Percentiles rank a stretch among this genome's conserved stretches.
These are phyloP conservation scores for Apodemia mormo DNA, from an alignment of 2,888 invertebrate species.

Conservation along the genomic window DNA sequence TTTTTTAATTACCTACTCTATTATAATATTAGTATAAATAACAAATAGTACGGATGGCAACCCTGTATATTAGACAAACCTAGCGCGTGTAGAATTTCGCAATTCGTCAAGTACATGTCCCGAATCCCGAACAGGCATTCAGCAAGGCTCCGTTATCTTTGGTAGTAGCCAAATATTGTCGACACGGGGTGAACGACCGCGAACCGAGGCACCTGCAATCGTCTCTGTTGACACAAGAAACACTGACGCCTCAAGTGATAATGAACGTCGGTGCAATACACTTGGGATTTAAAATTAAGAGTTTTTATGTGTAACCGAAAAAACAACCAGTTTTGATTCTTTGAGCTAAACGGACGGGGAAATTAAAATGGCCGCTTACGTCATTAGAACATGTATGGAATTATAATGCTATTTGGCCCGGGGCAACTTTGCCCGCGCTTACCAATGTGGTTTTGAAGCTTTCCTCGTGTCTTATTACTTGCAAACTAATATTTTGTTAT, in stretches of 20 bases:
- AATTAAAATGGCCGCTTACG: conserved; percentile 32
- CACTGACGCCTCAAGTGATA: conserved; percentile 65
- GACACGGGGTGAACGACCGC: conserved; percentile 67
- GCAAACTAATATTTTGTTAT: neutral
- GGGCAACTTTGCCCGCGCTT: neutral
- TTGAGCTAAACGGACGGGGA: conserved; percentile 29
- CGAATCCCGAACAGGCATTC: conserved; percentile 41
- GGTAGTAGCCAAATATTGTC: conserved; percentile 69
- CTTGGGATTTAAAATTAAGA: conserved; percentile 50
- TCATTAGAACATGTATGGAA: conserved; percentile 25
- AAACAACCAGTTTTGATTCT: conserved; percentile 34
- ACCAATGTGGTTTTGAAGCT: neutral
- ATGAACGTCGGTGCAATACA: conserved; percentile 62
- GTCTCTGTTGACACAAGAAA: conserved; percentile 61
- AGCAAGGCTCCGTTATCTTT: conserved; percentile 60
- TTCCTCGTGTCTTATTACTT: neutral
- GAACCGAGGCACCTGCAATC: conserved; percentile 71
- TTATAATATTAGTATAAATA: too few relatives aligned
- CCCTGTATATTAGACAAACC: conserved; percentile 11
- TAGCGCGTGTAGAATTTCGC: conserved; percentile 24
- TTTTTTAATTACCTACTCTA: too few relatives aligned
- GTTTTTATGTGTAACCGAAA: conserved; percentile 29
- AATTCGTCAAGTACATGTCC: conserved; percentile 36
- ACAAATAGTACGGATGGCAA: neutral
- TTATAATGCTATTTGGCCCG: neutral